Conservation (phyloP, 2,113 vertebrate species). For the Pycnonotus jocosus region DNA sequence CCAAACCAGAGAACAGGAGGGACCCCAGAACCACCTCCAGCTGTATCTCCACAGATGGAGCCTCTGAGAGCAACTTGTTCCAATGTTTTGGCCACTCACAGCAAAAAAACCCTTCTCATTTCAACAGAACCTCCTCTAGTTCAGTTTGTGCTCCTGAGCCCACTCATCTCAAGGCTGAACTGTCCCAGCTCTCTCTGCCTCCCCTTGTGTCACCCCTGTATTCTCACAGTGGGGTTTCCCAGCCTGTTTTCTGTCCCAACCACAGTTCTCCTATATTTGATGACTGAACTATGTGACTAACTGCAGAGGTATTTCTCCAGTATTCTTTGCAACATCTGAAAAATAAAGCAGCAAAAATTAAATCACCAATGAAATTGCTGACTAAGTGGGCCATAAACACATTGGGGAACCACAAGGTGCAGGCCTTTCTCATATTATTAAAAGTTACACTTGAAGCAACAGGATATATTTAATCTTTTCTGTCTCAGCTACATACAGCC, state of each 20-base stretch:
- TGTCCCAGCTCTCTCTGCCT: background rate
- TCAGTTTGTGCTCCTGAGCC: background rate
- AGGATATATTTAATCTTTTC: background rate
- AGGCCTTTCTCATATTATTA: background rate
- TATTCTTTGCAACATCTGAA: background rate
- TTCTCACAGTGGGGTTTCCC: background rate
- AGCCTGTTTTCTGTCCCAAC: background rate
- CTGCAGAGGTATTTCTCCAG: background rate
- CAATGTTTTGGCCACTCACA: background rate
- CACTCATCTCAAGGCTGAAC: background rate
- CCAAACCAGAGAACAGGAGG: background rate
- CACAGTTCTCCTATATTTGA: background rate
- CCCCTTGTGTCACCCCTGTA: rapidly evolving
- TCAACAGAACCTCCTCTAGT: background rate
- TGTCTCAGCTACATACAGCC: background rate
- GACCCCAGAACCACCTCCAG: background rate
- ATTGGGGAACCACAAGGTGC: background rate
- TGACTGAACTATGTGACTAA: background rate
- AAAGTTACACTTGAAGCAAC: background rate
- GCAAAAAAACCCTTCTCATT: background rate
- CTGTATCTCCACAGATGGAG: background rate
- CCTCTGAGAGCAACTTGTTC: background rate
- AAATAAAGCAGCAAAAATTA: background rate
- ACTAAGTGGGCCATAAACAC: background rate
- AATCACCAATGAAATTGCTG: background rate